Evolutionary conservation across 2,888 invertebrate species (phyloP).

Genomic region (Ferdinandea cuprea): DNA sequence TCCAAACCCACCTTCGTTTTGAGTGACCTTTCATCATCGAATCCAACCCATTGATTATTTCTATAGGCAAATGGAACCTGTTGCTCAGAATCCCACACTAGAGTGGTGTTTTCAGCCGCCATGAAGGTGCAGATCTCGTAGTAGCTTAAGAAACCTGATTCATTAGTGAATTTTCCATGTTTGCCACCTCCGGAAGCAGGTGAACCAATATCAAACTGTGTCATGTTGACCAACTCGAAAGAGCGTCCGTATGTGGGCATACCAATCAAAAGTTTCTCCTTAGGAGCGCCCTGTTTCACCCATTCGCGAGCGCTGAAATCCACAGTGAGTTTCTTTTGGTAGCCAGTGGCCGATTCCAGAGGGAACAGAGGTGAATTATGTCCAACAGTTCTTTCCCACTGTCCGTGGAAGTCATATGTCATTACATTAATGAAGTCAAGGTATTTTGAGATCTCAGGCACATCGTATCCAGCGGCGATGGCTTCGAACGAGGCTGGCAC

Average conservation of each 20-base stretch:
- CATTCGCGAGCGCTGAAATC: conserved; percentile 96
- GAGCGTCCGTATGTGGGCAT: conserved; percentile 97
- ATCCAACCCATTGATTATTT: conserved; percentile 96
- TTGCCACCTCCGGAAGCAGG: conserved; percentile 94
- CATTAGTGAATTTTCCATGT: conserved; percentile 94
- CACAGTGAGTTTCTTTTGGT: conserved; percentile 96
- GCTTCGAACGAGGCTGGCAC: conserved; percentile 97
- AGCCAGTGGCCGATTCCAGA: conserved; percentile 93
- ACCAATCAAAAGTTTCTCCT: conserved; percentile 96
- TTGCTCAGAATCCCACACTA: conserved; percentile 98
- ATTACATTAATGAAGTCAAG: conserved; percentile 97
- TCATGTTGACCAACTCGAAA: conserved; percentile 92
- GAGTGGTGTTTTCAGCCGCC: conserved; percentile 93
- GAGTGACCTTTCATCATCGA: conserved; percentile 95
- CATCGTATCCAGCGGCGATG: conserved; percentile 96
- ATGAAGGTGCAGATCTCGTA: conserved; percentile 97
- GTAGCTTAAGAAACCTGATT: conserved; percentile 97
- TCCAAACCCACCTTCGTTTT: conserved; percentile 90
- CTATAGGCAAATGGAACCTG: conserved; percentile 97
- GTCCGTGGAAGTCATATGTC: conserved; percentile 98
- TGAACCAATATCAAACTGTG: conserved; percentile 96
- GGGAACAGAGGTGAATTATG: conserved; percentile 96
- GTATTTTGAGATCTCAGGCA: conserved; percentile 96
- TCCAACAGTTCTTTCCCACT: conserved; percentile 96
- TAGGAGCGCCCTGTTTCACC: conserved; percentile 96